Evolutionary conservation across 2,888 invertebrate species (phyloP).

Genomic region (Drosophila fulvimacula): DNA sequence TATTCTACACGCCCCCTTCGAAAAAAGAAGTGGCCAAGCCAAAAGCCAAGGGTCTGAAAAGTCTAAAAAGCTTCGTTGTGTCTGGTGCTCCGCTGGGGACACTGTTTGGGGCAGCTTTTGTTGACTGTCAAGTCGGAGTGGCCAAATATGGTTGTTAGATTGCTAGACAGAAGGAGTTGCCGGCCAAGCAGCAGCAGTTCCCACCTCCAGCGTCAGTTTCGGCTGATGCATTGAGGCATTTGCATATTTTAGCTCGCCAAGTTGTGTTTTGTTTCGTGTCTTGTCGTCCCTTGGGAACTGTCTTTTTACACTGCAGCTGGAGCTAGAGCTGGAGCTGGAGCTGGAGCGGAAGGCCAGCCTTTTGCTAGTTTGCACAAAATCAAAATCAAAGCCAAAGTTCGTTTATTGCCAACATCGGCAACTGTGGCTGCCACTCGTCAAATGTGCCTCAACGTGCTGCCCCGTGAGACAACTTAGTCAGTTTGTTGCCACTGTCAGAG

Average conservation of each 20-base stretch:
- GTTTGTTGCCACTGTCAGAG: constrained; percentile 38
- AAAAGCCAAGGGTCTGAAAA: constrained; percentile 29
- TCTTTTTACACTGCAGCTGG: constrained; percentile 59
- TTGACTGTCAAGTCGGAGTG: constrained; percentile 76
- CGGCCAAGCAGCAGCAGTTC: constrained; percentile 4
- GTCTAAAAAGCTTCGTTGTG: constrained; percentile 34
- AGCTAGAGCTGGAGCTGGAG: constrained; percentile 10
- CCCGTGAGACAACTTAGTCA: constrained; percentile 71
- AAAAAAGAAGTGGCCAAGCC: background rate
- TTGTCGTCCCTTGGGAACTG: constrained; percentile 71
- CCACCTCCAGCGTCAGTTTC: constrained; percentile 9
- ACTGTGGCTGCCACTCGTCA: constrained; percentile 54
- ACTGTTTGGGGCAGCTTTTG: constrained; percentile 56
- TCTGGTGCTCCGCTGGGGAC: constrained; percentile 41
- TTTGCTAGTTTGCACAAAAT: constrained; percentile 59
- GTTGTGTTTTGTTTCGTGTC: constrained; percentile 57
- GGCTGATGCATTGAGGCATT: constrained; percentile 36
- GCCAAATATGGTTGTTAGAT: constrained; percentile 79
- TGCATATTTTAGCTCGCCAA: constrained; percentile 61
- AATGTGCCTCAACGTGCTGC: constrained; percentile 48
- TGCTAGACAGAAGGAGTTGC: constrained; percentile 47
- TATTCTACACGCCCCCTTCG: background rate
- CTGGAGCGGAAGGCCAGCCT: constrained; percentile 29
- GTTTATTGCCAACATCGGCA: constrained; percentile 56
- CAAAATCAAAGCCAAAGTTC: constrained; percentile 72